Conservation (phyloP, 2,797 vertebrate genomes). For the Sciurus carolinensis region DNA sequence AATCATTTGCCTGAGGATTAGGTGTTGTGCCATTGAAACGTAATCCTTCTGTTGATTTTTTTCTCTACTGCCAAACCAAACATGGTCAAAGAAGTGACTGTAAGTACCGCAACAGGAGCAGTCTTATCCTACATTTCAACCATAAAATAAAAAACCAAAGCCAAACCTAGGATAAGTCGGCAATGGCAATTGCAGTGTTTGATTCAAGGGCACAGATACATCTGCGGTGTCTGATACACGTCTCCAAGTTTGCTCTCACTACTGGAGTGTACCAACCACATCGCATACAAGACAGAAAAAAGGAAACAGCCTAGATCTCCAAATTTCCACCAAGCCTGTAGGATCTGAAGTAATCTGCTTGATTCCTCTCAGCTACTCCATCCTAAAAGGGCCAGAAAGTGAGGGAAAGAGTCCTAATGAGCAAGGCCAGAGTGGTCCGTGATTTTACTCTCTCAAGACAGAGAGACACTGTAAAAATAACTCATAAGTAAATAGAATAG, state of each 20-base stretch:
- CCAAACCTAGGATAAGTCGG: constrained; percentile 54
- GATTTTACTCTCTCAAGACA: neutral
- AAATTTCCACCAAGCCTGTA: neutral
- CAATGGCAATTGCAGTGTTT: neutral
- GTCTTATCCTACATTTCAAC: constrained; percentile 64
- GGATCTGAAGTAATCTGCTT: neutral
- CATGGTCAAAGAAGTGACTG: constrained; percentile 95
- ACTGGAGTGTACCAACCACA: neutral
- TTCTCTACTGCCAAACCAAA: constrained; percentile 96
- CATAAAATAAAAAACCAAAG: constrained; percentile 75
- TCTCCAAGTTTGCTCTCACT: neutral
- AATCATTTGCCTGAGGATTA: constrained; percentile 99
- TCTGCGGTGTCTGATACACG: neutral
- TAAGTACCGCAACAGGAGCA: constrained; percentile 74
- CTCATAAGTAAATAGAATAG: neutral
- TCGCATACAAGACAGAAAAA: neutral
- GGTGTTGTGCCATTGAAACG: constrained; percentile 97
- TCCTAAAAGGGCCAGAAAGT: neutral
- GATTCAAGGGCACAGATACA: accelerated
- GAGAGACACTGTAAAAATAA: neutral
- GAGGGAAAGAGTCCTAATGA: accelerated
- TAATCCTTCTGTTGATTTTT: constrained; percentile 97
- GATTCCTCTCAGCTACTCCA: neutral
- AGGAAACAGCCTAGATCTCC: neutral
- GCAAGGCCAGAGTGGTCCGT: neutral